phyloP scores from a whole-genome alignment of 2,113 vertebrate species.

The Cinclus mexicanus region DNA sequence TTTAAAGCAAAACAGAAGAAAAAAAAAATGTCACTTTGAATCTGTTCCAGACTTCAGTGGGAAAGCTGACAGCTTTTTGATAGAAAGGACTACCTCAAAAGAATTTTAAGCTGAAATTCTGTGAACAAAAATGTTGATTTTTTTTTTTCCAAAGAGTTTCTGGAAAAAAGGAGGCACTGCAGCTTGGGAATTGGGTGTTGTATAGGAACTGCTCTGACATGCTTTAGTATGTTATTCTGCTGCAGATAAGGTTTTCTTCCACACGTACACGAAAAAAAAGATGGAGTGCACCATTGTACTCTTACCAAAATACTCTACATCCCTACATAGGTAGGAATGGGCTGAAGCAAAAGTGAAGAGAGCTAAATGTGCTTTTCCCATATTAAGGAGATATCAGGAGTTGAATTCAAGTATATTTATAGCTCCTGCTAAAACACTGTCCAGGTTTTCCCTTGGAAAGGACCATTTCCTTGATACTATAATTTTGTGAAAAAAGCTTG shows the following conservation, averaged over 20 bases:
- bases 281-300: not conserved
- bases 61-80: conserved; percentile 48
- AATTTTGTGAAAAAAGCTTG: not conserved
- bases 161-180: not conserved
- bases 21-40: conserved; percentile 37
- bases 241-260: not conserved
- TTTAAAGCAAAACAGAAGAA: conserved; percentile 35
- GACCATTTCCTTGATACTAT: not conserved
- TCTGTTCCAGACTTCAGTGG: conserved; percentile 31
- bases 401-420: not conserved
- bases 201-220: not conserved
- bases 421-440: not conserved
- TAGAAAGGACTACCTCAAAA: conserved; percentile 11
- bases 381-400: not conserved
- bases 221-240: not conserved
- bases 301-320: not conserved
- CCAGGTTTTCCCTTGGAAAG: not conserved
- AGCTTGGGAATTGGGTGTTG: not conserved
- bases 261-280: not conserved
- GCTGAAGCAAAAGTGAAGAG: not conserved
- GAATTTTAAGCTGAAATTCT: conserved; percentile 37
- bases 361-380: not conserved
- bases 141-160: not conserved
- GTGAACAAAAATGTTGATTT: not conserved
- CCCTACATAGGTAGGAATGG: not conserved